A percentile compares a stretch with the other conserved stretches of the same genome.
Evolutionary conservation across 2,797 vertebrate species (phyloP).

Genomic region (Nannoperca obscura): DNA sequence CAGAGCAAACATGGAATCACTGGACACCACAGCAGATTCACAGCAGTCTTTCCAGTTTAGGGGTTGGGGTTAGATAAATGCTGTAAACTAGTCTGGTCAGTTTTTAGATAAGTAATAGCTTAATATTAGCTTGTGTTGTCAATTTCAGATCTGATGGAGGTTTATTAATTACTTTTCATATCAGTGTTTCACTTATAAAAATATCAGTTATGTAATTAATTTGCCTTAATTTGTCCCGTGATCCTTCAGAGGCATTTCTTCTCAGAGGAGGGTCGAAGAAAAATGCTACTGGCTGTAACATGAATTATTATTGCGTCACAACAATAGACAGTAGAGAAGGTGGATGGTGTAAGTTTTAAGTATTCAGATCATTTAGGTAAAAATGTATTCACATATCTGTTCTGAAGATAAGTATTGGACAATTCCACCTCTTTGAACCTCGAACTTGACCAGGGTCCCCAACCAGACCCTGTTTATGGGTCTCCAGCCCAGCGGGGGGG

Average conservation of each 20-base stretch:
- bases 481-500: neutral
- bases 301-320: neutral
- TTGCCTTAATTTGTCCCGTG: too few relatives aligned
- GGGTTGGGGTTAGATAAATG: neutral
- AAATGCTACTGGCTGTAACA: neutral
- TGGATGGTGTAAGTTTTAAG: neutral
- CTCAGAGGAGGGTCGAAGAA: neutral
- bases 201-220: too few relatives aligned
- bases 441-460: too few relatives aligned
- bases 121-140: neutral
- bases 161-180: neutral
- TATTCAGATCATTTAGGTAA: neutral
- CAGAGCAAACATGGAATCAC: constrained; percentile 34
- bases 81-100: constrained; percentile 16
- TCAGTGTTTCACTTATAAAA: neutral
- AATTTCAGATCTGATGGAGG: neutral
- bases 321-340: neutral
- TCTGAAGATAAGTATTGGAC: neutral
- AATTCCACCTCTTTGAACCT: neutral
- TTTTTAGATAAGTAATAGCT: neutral
- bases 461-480: constrained; percentile 10
- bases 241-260: neutral
- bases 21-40: neutral
- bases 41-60: constrained; percentile 17
- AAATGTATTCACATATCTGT: too few relatives aligned